phyloP scores from a whole-genome alignment of 2,113 vertebrate genomes.

The Hystrix cristata region DNA sequence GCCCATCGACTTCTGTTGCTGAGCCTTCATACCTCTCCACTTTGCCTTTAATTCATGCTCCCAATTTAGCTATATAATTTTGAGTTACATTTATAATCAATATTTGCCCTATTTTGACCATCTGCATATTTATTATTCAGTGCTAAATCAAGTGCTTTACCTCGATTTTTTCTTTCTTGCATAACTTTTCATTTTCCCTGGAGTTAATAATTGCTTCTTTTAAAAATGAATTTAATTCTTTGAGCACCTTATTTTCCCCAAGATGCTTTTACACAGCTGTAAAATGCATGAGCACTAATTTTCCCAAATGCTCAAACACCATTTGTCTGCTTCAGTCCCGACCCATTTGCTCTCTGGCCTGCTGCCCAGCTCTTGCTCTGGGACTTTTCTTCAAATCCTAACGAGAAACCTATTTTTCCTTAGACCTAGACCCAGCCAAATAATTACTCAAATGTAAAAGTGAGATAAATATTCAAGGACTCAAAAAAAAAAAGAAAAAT shows the following conservation, averaged over 20 bases:
- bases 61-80: constrained; percentile 1
- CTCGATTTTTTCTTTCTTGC: neutral
- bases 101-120: neutral
- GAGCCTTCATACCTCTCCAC: neutral
- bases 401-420: neutral
- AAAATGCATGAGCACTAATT: neutral
- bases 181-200: constrained; percentile 23
- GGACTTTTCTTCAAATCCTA: constrained; percentile 32
- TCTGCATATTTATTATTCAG: neutral
- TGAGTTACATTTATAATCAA: constrained; percentile 22
- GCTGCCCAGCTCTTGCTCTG: neutral
- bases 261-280: constrained; percentile 4
- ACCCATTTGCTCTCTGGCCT: neutral
- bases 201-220: constrained; percentile 33
- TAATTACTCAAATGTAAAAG: neutral
- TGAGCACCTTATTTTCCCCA: neutral
- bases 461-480: neutral
- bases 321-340: neutral
- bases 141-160: neutral
- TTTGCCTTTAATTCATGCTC: constrained; percentile 27
- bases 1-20: neutral
- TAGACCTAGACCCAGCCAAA: neutral
- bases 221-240: neutral
- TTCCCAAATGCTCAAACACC: neutral
- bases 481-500: neutral